These are phyloP conservation scores for Leptobrachium ailaonicum DNA, from an alignment of 2,113 vertebrate genomes.

Conservation along the genomic window DNA sequence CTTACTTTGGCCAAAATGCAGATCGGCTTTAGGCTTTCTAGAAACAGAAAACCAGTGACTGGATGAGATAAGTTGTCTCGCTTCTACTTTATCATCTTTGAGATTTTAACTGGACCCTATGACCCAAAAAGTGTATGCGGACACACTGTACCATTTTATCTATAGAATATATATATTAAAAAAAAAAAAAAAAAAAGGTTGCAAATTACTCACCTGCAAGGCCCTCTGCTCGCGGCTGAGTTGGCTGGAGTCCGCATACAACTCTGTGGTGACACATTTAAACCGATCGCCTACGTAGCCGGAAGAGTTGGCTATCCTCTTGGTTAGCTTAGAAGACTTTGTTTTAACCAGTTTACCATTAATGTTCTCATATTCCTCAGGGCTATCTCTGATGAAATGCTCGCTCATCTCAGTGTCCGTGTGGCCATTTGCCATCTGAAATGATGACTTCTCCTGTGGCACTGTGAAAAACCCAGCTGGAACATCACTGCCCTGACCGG, in stretches of 20 bases:
- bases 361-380: slow-evolving; percentile 64
- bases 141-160: too few relatives aligned
- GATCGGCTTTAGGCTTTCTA: too few relatives aligned
- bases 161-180: neutral
- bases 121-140: too few relatives aligned
- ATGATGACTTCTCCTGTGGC: slow-evolving; percentile 70
- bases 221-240: slow-evolving; percentile 96
- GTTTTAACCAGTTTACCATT: slow-evolving; percentile 79
- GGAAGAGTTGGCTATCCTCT: slow-evolving; percentile 94
- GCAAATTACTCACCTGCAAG: slow-evolving; percentile 86
- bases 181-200: neutral
- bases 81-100: too few relatives aligned
- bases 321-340: slow-evolving; percentile 83
- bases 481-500: slow-evolving; percentile 58
- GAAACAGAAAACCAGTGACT: too few relatives aligned
- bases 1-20: too few relatives aligned
- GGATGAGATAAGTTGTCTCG: too few relatives aligned
- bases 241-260: slow-evolving; percentile 97
- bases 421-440: slow-evolving; percentile 65
- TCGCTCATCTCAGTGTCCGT: slow-evolving; percentile 61
- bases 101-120: too few relatives aligned
- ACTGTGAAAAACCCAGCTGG: slow-evolving; percentile 66
- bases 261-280: slow-evolving; percentile 96
- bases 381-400: slow-evolving; percentile 72
- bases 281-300: slow-evolving; percentile 98